Evolutionary conservation across 2,888 invertebrate species (phyloP).

Genomic region (Chrysina gloriosa): DNA sequence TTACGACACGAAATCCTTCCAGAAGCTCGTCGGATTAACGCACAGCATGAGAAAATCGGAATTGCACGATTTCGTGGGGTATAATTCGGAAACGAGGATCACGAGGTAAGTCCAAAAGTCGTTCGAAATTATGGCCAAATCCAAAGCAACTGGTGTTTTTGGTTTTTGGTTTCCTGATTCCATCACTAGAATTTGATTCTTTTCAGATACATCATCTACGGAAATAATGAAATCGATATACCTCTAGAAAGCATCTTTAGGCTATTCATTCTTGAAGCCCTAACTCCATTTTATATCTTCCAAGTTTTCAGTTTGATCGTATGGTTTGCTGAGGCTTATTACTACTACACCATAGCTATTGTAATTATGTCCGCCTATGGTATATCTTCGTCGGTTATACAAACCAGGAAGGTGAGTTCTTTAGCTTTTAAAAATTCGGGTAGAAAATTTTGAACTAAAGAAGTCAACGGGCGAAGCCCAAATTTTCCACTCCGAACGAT

Average conservation of each 20-base stretch:
- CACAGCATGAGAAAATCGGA: conserved; percentile 72
- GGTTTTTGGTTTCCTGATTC: too few relatives aligned
- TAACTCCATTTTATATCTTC: conserved; percentile 96
- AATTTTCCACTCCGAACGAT: neutral
- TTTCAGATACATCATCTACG: conserved; percentile 81
- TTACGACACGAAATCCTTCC: conserved; percentile 73
- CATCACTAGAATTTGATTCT: neutral
- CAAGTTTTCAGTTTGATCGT: conserved; percentile 90
- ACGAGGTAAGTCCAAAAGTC: conserved; percentile 9
- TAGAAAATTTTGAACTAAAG: too few relatives aligned
- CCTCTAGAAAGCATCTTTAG: conserved; percentile 80
- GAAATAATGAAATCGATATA: conserved; percentile 85
- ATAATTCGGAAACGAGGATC: conserved; percentile 53
- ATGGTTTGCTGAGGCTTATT: conserved; percentile 90
- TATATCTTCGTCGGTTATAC: conserved; percentile 83
- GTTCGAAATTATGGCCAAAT: too few relatives aligned
- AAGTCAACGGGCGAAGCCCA: too few relatives aligned
- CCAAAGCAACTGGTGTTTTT: neutral
- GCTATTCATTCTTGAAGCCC: conserved; percentile 82
- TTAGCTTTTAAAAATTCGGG: neutral
- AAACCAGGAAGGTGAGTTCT: conserved; percentile 79
- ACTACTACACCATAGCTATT: conserved; percentile 89
- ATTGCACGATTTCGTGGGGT: conserved; percentile 73
- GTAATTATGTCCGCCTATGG: conserved; percentile 86
- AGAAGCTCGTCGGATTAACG: conserved; percentile 80